Base-by-base conservation (phyloP, 2,888 invertebrate genomes). In the Tanaodytes sp. region DNA sequence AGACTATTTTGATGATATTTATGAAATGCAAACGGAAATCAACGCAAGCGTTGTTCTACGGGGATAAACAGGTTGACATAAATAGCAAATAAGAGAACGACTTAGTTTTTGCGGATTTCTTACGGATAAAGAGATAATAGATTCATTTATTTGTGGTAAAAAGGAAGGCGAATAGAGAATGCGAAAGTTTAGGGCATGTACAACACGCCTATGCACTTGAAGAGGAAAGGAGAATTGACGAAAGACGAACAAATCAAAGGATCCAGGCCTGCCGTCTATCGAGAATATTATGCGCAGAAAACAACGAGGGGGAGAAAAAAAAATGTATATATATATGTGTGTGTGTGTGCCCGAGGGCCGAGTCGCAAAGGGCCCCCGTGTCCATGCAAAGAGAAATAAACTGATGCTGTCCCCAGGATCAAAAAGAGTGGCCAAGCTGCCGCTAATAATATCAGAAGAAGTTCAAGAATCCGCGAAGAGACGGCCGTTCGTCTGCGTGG, bases 401-500 rank as follows among this genome's bases (percentile, higher is more conserved):
- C 63, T 61, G 67, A 61, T 61, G 65, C 64, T 66, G 71, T 72
- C 72, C 68, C 54, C 69, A 79, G 77, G 78, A 81, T 82, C 79
- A 82, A 82, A 82, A 83, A 81, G 79, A 79, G 77, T 76, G 71
- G 51, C 71, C 61, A 79, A 76, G 76, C 80, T 82, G 80, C 82
- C 80, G 81, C 82, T 83, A 83, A 83, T 83, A 83, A 83, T 83
- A 83, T 82, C 82, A 78, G 78, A 76, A 82, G 79, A 80, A 82
- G 81, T 79, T 77, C 72, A 79, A 76, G 82, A 82, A 83, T 82
- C 77, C 80, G 79, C 79, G 76, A 80, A 80, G 80, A 79, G 80
- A 74, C 77, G 78, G 77, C 79, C 79, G 80, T 81, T 81, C 80
- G 67, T 67, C 81, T 79, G 79, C 81, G 80, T 77, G 80, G 78